These are phyloP conservation scores for Latrodectus hesperus DNA, from an alignment of 2,888 invertebrate genomes.

Conservation along the genomic window DNA sequence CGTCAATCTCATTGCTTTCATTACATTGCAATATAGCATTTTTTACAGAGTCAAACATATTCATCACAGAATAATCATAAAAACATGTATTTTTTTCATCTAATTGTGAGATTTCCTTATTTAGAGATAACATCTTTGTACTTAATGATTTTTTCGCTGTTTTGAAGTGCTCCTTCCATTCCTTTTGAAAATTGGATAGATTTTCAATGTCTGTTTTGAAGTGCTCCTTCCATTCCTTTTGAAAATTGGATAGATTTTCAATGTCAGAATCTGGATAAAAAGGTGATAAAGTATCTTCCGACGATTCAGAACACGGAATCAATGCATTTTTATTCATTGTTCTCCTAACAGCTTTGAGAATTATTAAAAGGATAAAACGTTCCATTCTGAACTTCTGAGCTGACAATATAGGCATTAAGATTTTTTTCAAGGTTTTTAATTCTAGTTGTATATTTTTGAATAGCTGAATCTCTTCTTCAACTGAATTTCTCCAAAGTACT, in stretches of 20 bases:
- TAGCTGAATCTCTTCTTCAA: constrained; percentile 10
- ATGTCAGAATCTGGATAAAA: neutral
- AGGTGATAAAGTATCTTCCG: neutral
- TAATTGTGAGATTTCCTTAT: neutral
- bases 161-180: constrained; percentile 8
- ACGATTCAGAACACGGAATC: neutral
- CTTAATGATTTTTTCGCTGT: neutral
- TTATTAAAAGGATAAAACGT: neutral
- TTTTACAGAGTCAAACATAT: neutral
- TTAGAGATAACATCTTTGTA: neutral
- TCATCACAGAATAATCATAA: constrained; percentile 6
- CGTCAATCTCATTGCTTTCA: neutral
- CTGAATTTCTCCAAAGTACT: constrained; percentile 2
- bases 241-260: neutral
- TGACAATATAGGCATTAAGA: constrained; percentile 10
- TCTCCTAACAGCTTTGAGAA: neutral
- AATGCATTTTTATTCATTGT: neutral
- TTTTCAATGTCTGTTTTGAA: neutral
- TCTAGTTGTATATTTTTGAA: constrained; percentile 21
- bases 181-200: neutral
- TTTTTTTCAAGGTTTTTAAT: neutral
- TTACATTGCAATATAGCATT: neutral
- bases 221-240: constrained; percentile 3
- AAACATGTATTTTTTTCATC: neutral
- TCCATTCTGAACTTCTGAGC: constrained; percentile 8